Evolutionary conservation across 2,888 invertebrate genomes (phyloP).

Genomic region (Cheilosia urbana): DNA sequence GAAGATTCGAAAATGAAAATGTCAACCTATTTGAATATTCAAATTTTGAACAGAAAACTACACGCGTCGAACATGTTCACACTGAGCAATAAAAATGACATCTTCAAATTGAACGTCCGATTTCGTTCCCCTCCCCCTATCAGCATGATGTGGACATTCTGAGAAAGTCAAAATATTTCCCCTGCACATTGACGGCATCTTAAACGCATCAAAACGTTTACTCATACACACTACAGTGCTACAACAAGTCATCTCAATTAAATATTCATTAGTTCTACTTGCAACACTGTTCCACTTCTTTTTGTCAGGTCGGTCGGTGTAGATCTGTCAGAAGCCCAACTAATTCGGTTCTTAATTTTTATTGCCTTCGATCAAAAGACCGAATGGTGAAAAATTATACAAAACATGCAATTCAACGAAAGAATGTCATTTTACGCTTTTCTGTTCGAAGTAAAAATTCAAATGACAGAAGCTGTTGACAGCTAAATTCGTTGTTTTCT

Average conservation of each 20-base stretch:
- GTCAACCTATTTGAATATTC: constrained; percentile 23
- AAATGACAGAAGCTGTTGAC: constrained; percentile 62
- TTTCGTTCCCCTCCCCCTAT: not conserved
- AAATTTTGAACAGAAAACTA: constrained; percentile 8
- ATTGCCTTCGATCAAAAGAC: constrained; percentile 42
- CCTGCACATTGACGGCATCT: constrained; percentile 13
- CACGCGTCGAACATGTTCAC: constrained; percentile 15
- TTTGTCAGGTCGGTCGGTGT: not conserved
- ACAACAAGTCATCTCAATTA: constrained; percentile 58
- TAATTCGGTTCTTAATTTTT: constrained; percentile 57
- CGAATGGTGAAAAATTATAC: constrained; percentile 57
- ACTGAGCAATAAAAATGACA: constrained; percentile 16
- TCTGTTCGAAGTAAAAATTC: constrained; percentile 27
- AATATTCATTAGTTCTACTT: constrained; percentile 59
- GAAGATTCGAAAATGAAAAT: constrained; percentile 25
- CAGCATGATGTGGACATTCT: constrained; percentile 9
- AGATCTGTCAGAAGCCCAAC: constrained; percentile 50
- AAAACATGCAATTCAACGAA: constrained; percentile 44
- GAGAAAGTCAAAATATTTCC: constrained; percentile 53
- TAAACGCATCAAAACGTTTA: constrained; percentile 28
- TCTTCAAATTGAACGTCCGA: not conserved
- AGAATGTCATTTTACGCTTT: constrained; percentile 18
- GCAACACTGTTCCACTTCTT: constrained; percentile 50
- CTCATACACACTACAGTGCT: constrained; percentile 1
- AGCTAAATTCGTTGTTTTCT: constrained; percentile 37